Evolutionary conservation across 1,140 invertebrate species (phyloP).

Genomic region (Linepithema humile): DNA sequence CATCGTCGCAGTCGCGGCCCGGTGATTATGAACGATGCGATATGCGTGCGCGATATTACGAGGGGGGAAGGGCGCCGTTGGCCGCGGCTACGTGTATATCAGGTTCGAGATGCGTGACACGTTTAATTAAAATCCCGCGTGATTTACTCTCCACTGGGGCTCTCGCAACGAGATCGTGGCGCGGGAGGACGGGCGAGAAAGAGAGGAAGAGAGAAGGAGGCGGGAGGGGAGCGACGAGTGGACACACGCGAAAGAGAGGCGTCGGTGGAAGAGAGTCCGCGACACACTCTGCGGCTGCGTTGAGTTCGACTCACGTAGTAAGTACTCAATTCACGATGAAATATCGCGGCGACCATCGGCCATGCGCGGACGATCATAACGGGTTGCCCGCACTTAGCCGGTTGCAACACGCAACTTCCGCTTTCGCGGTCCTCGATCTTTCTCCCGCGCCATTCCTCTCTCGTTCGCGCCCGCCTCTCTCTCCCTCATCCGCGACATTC

Average conservation of each 20-base stretch:
- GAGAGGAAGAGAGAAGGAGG: slow-evolving; percentile 6
- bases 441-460: slow-evolving; percentile 26
- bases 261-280: slow-evolving; percentile 44
- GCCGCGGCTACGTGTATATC: slow-evolving; percentile 72
- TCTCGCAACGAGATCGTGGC: slow-evolving; percentile 14
- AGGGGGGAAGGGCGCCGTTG: slow-evolving; percentile 72
- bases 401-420: slow-evolving; percentile 77
- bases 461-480: not conserved
- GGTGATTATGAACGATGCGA: slow-evolving; percentile 80
- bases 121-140: slow-evolving; percentile 82
- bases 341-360: slow-evolving; percentile 75
- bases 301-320: slow-evolving; percentile 77
- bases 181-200: slow-evolving; percentile 10
- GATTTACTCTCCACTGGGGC: slow-evolving; percentile 77
- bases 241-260: slow-evolving; percentile 17
- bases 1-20: slow-evolving; percentile 62
- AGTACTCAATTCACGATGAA: slow-evolving; percentile 80
- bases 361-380: slow-evolving; percentile 75
- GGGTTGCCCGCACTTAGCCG: slow-evolving; percentile 74
- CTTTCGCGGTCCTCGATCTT: slow-evolving; percentile 59
- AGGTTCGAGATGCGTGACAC: slow-evolving; percentile 80
- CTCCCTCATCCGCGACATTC: not conserved
- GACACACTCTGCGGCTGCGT: slow-evolving; percentile 76
- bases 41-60: slow-evolving; percentile 79
- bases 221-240: not conserved